phyloP scores from a whole-genome alignment of 1,140 invertebrate species.

The Dinothrombium tinctorium region DNA sequence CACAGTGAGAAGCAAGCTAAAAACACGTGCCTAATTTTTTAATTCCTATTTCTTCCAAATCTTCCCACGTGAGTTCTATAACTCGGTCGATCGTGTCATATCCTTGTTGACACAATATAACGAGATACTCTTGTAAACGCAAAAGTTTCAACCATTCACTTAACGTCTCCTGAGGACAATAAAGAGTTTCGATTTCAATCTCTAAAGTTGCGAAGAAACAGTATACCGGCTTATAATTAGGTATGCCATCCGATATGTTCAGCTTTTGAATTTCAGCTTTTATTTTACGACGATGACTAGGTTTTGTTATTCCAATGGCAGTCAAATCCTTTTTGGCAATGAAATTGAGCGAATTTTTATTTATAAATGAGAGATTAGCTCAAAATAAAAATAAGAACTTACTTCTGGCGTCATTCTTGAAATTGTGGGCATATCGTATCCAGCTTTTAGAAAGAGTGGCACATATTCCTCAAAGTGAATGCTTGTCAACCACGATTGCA shows the following conservation, averaged over 20 bases:
- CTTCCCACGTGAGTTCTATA: conserved; percentile 89
- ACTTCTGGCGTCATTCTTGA: conserved; percentile 92
- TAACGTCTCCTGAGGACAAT: conserved; percentile 44
- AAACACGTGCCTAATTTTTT: conserved; percentile 25
- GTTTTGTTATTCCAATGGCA: conserved; percentile 79
- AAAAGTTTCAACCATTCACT: conserved; percentile 80
- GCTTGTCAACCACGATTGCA: conserved; percentile 78
- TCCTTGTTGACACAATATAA: conserved; percentile 64
- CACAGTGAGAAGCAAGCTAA: not conserved
- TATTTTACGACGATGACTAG: conserved; percentile 78
- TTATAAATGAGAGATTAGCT: no score
- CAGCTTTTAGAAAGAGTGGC: conserved; percentile 69
- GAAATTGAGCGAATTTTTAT: no score
- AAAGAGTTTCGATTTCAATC: conserved; percentile 17
- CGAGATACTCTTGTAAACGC: conserved; percentile 69
- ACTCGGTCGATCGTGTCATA: conserved; percentile 63
- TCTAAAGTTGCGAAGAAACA: no score
- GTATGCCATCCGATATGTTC: conserved; percentile 73
- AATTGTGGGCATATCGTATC: conserved; percentile 92
- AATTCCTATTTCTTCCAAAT: conserved; percentile 95
- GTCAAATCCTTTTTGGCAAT: conserved; percentile 42
- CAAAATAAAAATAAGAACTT: conserved; percentile 13
- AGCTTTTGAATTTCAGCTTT: conserved; percentile 87
- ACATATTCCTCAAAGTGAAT: conserved; percentile 91
- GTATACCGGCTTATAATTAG: conserved; percentile 75